Evolutionary conservation across 2,888 invertebrate genomes (phyloP), one percentile per base, ranked within the genome.

Genomic region (Orthosia cruda): DNA sequence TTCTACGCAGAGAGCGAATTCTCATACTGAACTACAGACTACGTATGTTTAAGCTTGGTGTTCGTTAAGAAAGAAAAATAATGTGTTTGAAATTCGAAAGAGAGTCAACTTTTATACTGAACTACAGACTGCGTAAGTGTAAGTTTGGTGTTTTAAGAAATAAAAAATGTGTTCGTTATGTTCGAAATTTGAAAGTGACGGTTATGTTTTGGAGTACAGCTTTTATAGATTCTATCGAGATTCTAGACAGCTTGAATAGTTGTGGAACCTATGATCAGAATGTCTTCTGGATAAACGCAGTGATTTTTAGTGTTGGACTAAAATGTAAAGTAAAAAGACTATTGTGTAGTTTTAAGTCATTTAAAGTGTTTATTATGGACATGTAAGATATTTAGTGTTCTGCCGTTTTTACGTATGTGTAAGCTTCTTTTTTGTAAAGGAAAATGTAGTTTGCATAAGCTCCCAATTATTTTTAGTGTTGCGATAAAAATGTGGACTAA

Each of bases 11-110:
- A 92, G 97, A 2, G 97, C 97, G 0, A 91, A 85, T 54, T 97
- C 97, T 0, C 97, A 97, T 26, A 97, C 97, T 1, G 97, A 97
- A 80, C 92, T 97, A 26, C 97, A 97, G 83, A 97, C 97, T 65
- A 97, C 98, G 82, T 97, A 97, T 88, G 98, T 98, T 91, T 97
- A 91, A 92, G 78, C 55, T 57, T 67, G 57, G 58, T 57, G 71
- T 20, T 20, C 9, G 20, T 45, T 45, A 20, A 45, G 20, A 45
- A 45, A 32, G n/a, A 58, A 58, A 4, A 45, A 20, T n/a, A n/a
- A n/a, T 20, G 45, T 66, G 50, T 64, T 4, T 52, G 47, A 13
- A 23, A 50, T 26, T 45, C 0, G 47, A 62, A 54, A 80, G 63
- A 32, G 26, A 47, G 96, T 97, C 0, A 91, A 85, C 55, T 97